Percentiles rank a stretch among this genome's conserved stretches.
phyloP scores from a whole-genome alignment of 1,140 invertebrate genomes.

The Drosophila tani region DNA sequence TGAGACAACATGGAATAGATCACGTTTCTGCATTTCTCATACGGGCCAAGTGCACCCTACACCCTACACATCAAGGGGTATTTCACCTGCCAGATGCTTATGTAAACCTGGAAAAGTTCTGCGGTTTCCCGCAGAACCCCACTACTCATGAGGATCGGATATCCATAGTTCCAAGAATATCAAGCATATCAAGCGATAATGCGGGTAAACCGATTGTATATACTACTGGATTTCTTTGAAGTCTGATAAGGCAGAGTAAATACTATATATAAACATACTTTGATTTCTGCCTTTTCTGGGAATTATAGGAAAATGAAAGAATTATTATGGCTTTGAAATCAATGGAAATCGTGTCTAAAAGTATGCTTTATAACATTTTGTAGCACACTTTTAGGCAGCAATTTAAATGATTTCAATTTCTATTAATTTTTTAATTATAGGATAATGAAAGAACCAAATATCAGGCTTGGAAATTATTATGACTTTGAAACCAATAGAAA shows the following conservation, averaged over 20 bases:
- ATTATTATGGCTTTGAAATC: neutral
- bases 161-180: slow-evolving; percentile 20
- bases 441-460: too few relatives aligned
- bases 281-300: too few relatives aligned
- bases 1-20: slow-evolving; percentile 72
- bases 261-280: neutral
- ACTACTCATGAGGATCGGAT: slow-evolving; percentile 1
- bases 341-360: neutral
- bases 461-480: too few relatives aligned
- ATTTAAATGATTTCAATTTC: neutral
- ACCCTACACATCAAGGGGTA: neutral
- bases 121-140: slow-evolving; percentile 3
- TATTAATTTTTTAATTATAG: neutral
- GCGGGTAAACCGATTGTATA: neutral
- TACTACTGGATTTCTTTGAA: neutral
- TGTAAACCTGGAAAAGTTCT: slow-evolving; percentile 4
- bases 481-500: too few relatives aligned
- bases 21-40: slow-evolving; percentile 79
- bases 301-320: neutral
- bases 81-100: slow-evolving; percentile 8
- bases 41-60: slow-evolving; percentile 20
- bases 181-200: slow-evolving; percentile 5
- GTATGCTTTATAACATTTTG: neutral
- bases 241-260: neutral
- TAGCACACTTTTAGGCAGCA: neutral